Evolutionary conservation across 92 coral and sea anemone genomes (phyloP).

Genomic region (Meandrina meandrites): DNA sequence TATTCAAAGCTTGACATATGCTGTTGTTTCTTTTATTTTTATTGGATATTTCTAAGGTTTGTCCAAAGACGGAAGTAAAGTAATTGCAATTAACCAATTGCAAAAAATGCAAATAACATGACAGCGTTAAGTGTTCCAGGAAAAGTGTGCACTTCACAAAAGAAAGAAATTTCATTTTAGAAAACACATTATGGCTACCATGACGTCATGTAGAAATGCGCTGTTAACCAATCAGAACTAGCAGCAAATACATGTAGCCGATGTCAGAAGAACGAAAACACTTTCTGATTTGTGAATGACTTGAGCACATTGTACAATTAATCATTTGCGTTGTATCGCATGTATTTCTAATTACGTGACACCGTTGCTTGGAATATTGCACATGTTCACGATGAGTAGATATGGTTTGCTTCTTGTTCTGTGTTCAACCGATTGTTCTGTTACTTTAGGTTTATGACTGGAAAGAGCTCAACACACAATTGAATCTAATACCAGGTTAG

Average conservation of each 20-base stretch:
- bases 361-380: not conserved
- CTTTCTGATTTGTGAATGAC: no score
- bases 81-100: not conserved
- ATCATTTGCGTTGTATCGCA: not conserved
- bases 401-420: not conserved
- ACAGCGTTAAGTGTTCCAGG: not conserved
- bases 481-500: slow-evolving; percentile 90
- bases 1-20: not conserved
- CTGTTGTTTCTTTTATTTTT: not conserved
- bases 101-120: no score
- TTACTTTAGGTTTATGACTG: slow-evolving; percentile 79
- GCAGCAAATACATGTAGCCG: no score
- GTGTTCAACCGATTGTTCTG: not conserved
- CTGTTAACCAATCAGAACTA: no score
- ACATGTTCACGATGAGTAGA: not conserved
- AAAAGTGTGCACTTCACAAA: no score
- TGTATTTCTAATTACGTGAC: not conserved
- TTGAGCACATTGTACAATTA: no score
- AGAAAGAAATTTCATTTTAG: no score
- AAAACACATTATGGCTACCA: no score
- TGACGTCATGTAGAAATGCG: no score
- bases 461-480: slow-evolving; percentile 72
- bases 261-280: no score
- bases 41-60: not conserved
- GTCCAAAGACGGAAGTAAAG: not conserved